phyloP scores from a whole-genome alignment of 2,888 invertebrate genomes.

The Steinernema hermaphroditum region DNA sequence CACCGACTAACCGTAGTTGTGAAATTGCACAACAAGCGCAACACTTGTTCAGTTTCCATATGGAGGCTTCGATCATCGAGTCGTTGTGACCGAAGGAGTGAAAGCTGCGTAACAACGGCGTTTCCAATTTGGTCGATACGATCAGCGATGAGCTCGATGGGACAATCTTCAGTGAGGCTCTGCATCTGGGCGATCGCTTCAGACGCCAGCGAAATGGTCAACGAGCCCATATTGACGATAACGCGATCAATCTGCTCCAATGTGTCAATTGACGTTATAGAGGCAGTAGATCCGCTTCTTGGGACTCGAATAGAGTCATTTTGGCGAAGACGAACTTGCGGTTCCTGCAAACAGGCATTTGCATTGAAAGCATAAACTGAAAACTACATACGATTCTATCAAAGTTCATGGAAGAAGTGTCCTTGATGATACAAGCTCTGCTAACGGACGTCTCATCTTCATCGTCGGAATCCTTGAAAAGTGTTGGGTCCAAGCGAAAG shows the following conservation, averaged over 20 bases:
- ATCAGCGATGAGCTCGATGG: not conserved
- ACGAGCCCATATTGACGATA: slow-evolving; percentile 34
- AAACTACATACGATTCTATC: slow-evolving; percentile 1
- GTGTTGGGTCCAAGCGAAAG: not conserved
- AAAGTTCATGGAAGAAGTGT: not conserved
- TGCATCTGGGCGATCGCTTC: not conserved
- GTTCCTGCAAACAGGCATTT: slow-evolving; percentile 35
- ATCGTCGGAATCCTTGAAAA: not conserved
- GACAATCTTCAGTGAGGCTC: not conserved
- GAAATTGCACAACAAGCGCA: slow-evolving; percentile 42
- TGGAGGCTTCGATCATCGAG: slow-evolving; percentile 34
- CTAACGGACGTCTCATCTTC: not conserved
- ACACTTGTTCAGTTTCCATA: slow-evolving; percentile 40
- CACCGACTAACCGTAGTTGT: slow-evolving; percentile 36
- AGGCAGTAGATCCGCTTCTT: slow-evolving; percentile 37
- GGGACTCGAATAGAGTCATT: slow-evolving; percentile 7
- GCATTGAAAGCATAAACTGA: too few relatives aligned
- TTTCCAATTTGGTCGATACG: slow-evolving; percentile 38
- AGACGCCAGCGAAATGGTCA: not conserved
- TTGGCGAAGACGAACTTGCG: slow-evolving; percentile 33
- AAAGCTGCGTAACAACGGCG: slow-evolving; percentile 46
- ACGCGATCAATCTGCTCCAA: slow-evolving; percentile 51
- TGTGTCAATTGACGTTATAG: slow-evolving; percentile 40
- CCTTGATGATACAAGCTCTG: not conserved
- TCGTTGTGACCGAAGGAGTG: slow-evolving; percentile 44